Conservation (phyloP, 2,113 vertebrate species). For the Sander lucioperca region DNA sequence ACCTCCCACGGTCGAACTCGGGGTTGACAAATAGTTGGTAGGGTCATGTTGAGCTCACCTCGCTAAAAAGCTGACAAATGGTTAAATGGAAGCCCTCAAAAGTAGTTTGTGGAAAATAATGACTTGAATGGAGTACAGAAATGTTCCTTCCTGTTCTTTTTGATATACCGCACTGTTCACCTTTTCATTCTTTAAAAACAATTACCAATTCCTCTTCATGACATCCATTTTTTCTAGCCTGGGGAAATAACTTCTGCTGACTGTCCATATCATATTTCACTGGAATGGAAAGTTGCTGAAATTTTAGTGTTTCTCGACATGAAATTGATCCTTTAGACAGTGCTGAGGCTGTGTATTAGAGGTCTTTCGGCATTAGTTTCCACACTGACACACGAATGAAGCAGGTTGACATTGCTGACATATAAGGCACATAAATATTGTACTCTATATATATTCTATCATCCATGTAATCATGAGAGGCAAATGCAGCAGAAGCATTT, state of each 20-base stretch:
- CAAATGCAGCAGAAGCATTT: neutral
- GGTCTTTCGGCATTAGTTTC: constrained; percentile 8
- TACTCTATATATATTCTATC: neutral
- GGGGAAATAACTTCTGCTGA: constrained; percentile 54
- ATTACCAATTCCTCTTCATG: constrained; percentile 10
- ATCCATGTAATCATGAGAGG: neutral
- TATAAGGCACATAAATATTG: neutral
- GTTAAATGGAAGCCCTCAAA: neutral
- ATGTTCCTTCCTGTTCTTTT: constrained; percentile 20
- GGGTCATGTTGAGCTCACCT: neutral
- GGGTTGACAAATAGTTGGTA: neutral
- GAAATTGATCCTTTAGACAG: neutral
- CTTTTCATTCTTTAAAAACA: constrained; percentile 30
- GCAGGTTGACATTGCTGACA: neutral
- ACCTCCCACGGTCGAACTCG: neutral
- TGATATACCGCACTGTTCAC: constrained; percentile 15
- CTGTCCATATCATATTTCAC: constrained; percentile 36
- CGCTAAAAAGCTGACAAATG: constrained; percentile 11
- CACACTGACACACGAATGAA: neutral
- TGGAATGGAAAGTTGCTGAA: constrained; percentile 38
- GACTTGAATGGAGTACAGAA: neutral
- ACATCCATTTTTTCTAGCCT: constrained; percentile 30
- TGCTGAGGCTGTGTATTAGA: constrained; percentile 9
- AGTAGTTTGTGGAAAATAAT: constrained; percentile 19
- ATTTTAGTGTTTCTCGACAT: constrained; percentile 17